Evolutionary conservation across 2,888 invertebrate genomes (phyloP).

Genomic region (Conistra vaccinii): DNA sequence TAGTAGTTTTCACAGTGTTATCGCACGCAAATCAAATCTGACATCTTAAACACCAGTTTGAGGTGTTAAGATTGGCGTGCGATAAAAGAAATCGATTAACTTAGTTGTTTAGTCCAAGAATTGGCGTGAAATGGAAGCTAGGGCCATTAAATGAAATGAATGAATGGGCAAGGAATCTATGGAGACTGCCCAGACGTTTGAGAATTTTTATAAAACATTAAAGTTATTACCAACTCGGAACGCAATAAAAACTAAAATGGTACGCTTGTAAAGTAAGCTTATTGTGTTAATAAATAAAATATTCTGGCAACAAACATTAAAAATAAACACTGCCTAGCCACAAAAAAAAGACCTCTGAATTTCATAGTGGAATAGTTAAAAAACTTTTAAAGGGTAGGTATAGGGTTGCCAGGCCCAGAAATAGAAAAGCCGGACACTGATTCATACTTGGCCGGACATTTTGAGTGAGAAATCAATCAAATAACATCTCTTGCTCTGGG

Average conservation of each 20-base stretch:
- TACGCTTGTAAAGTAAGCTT: constrained; percentile 20
- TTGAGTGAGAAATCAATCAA: no score
- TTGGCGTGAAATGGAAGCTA: background rate
- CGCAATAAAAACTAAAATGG: constrained; percentile 28
- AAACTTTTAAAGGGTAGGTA: constrained; percentile 47
- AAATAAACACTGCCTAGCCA: constrained; percentile 35
- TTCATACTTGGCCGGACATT: no score
- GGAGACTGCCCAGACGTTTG: background rate
- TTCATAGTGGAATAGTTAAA: constrained; percentile 18
- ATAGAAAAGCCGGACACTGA: no score
- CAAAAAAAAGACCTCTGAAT: constrained; percentile 41
- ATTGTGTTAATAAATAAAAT: constrained; percentile 39
- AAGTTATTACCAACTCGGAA: constrained; percentile 3
- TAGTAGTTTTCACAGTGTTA: background rate
- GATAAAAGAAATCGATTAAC: background rate
- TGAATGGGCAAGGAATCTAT: background rate
- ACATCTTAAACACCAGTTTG: background rate
- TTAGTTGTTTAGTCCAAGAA: background rate
- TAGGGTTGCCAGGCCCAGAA: no score
- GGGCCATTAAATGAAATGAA: background rate
- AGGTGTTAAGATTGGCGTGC: constrained; percentile 29
- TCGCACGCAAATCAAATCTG: constrained; percentile 1
- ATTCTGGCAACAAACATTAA: constrained; percentile 48
- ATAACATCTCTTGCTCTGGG: no score
- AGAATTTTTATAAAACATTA: background rate